Conservation (phyloP, 2,113 vertebrate genomes). For the Paratilapia polleni region DNA sequence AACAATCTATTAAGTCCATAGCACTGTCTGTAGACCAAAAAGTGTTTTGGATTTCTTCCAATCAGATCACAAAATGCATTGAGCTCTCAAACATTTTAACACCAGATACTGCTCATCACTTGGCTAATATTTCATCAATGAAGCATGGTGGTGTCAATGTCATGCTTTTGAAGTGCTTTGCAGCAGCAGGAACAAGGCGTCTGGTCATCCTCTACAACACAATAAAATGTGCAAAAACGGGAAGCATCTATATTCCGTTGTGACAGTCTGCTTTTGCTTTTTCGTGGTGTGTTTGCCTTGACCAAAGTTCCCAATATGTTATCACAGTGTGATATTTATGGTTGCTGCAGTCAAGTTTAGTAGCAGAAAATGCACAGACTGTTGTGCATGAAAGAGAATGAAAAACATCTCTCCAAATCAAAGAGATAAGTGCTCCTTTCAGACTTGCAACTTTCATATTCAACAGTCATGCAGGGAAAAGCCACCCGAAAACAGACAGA, state of each 20-base stretch:
- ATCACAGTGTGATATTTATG: background rate
- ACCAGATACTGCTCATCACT: background rate
- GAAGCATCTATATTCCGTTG: background rate
- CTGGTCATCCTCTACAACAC: background rate
- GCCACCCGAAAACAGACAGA: background rate
- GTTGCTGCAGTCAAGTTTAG: background rate
- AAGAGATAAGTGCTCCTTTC: background rate
- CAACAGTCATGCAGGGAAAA: background rate
- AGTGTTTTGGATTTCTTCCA: background rate
- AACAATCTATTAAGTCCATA: background rate
- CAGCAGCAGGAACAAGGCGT: background rate
- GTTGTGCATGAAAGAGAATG: background rate
- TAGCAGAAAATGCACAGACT: background rate
- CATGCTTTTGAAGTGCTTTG: background rate
- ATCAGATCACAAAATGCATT: background rate
- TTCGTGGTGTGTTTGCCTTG: background rate
- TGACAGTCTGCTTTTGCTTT: background rate
- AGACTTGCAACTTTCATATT: background rate
- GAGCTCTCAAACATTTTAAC: background rate
- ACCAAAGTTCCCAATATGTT: background rate
- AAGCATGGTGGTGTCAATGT: background rate
- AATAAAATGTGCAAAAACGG: background rate
- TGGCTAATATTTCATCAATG: background rate
- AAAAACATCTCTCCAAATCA: constrained; percentile 2
- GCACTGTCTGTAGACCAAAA: too few species aligned